Conservation (phyloP, 2,113 vertebrate species). For the Sprattus sprattus region DNA sequence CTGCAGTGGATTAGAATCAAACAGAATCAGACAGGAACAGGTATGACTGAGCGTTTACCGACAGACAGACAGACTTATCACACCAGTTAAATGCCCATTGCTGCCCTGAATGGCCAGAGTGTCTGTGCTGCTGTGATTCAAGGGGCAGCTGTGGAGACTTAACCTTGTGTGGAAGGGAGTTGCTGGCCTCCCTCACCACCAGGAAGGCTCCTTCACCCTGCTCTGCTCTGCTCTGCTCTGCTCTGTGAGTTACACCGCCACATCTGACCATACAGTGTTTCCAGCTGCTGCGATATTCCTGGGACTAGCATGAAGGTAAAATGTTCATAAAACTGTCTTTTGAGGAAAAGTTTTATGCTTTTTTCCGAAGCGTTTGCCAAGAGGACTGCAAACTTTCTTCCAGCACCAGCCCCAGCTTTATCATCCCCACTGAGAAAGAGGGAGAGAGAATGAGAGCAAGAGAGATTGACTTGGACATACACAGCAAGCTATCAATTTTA, state of each 20-base stretch:
- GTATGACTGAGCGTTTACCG: neutral
- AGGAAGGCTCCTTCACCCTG: neutral
- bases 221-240: neutral
- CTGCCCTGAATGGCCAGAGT: too few relatives aligned
- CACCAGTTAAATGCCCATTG: neutral
- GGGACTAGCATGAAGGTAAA: constrained; percentile 49
- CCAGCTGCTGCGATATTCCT: constrained; percentile 57
- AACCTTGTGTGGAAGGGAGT: neutral
- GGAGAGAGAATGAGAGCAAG: constrained; percentile 25
- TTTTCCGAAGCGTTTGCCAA: constrained; percentile 59
- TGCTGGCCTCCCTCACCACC: neutral
- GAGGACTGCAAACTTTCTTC: constrained; percentile 55
- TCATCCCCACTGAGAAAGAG: constrained; percentile 51
- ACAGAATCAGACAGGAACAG: neutral
- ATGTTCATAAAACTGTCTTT: constrained; percentile 58
- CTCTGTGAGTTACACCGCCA: constrained; percentile 49
- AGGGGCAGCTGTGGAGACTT: neutral
- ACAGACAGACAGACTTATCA: constrained; percentile 5
- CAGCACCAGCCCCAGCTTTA: constrained; percentile 45
- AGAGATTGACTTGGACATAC: neutral
- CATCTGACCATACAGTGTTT: constrained; percentile 55
- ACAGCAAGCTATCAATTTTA: neutral
- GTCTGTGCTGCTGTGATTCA: neutral
- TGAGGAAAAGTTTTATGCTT: constrained; percentile 51
- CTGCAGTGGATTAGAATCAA: neutral